Evolutionary conservation across 2,797 vertebrate species (phyloP).

Genomic region (Crax fasciolata): DNA sequence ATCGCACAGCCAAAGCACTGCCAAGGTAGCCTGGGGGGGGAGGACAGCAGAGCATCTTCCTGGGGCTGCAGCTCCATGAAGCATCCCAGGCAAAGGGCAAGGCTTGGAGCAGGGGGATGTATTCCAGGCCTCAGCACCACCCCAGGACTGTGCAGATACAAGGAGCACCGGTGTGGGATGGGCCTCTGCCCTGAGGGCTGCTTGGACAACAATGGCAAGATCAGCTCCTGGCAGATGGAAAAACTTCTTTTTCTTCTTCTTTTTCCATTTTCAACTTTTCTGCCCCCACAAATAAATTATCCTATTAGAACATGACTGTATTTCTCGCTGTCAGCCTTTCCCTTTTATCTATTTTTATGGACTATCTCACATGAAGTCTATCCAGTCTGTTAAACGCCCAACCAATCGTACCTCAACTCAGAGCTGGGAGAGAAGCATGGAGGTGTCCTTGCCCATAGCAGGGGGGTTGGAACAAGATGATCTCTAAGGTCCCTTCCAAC

Average conservation of each 20-base stretch:
- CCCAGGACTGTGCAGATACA: neutral
- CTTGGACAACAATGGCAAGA: neutral
- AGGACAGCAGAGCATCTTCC: neutral
- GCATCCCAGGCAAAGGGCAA: conserved; percentile 4
- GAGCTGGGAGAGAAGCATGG: neutral
- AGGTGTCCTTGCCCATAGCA: too few relatives aligned
- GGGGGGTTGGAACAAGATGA: too few relatives aligned
- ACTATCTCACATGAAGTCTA: conserved; percentile 14
- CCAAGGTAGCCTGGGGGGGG: neutral
- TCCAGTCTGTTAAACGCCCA: conserved; percentile 38
- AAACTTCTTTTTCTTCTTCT: neutral
- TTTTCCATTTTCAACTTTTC: neutral
- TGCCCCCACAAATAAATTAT: conserved; percentile 31
- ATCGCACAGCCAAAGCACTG: fast-evolving
- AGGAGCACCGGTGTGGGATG: neutral
- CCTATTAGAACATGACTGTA: conserved; percentile 5
- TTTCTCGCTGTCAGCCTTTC: conserved; percentile 8
- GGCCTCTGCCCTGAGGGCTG: neutral
- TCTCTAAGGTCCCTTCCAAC: too few relatives aligned
- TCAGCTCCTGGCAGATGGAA: neutral
- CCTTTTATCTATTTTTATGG: neutral
- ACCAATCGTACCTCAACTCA: conserved; percentile 2
- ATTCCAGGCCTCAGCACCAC: neutral
- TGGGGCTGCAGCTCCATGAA: neutral
- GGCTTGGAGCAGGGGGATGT: neutral